Evolutionary conservation across 1,140 invertebrate species (phyloP).

Genomic region (Orius laevigatus): DNA sequence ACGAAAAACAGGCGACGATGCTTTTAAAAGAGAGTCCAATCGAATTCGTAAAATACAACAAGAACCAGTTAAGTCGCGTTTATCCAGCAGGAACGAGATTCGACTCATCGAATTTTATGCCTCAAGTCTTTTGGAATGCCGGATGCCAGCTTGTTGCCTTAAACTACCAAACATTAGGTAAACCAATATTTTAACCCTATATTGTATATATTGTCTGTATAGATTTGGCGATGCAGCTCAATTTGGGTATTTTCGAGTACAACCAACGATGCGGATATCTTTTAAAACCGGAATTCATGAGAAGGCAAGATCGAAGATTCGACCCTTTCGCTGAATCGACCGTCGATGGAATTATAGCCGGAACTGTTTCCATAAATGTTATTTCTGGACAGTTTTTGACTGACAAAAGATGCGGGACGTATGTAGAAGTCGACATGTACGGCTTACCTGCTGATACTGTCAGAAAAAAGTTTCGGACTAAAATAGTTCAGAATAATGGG

Average conservation of each 20-base stretch:
- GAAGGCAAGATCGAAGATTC: constrained; percentile 76
- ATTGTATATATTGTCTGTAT: constrained; percentile 13
- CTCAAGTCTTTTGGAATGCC: constrained; percentile 99
- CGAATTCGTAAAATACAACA: constrained; percentile 97
- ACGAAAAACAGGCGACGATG: constrained; percentile 88
- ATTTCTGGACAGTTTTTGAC: constrained; percentile 86
- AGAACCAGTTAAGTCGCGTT: constrained; percentile 75
- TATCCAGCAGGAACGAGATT: constrained; percentile 92
- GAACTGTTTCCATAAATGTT: constrained; percentile 81
- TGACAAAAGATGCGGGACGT: constrained; percentile 90
- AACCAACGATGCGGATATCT: constrained; percentile 89
- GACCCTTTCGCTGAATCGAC: constrained; percentile 98
- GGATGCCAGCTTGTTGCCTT: constrained; percentile 97
- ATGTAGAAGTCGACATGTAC: constrained; percentile 99
- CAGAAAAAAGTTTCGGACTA: constrained; percentile 83
- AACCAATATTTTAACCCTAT: too few species aligned
- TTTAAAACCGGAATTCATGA: constrained; percentile 97
- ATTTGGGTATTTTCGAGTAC: constrained; percentile 97
- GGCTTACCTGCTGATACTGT: constrained; percentile 96
- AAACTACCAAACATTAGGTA: constrained; percentile 92
- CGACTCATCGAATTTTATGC: constrained; percentile 98
- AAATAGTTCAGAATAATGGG: constrained; percentile 86
- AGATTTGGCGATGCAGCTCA: constrained; percentile 96
- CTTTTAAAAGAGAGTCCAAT: constrained; percentile 85
- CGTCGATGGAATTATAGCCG: constrained; percentile 97